These are phyloP conservation scores for Tridacna gigas DNA, from an alignment of 2,888 invertebrate species.

Conservation along the genomic window DNA sequence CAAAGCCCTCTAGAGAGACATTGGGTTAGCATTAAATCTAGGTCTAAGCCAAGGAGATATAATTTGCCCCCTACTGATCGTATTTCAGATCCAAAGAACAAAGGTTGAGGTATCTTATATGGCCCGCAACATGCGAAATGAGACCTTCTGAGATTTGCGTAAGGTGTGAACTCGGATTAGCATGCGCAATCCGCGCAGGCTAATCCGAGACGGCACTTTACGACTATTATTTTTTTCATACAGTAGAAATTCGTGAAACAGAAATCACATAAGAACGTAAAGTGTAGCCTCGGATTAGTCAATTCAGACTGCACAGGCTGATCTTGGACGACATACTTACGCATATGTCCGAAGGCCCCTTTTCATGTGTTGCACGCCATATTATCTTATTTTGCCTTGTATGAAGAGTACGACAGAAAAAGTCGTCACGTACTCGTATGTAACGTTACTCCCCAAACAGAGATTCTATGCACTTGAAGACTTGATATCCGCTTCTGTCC, in stretches of 20 bases:
- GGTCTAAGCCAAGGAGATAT: slow-evolving; percentile 28
- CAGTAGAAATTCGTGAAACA: not conserved
- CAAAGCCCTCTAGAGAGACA: slow-evolving; percentile 9
- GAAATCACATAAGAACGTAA: not conserved
- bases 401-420: no score
- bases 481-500: no score
- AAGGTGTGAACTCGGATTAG: not conserved
- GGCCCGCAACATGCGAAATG: not conserved
- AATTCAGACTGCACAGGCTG: not conserved
- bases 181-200: not conserved
- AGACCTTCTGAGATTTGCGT: not conserved
- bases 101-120: not conserved
- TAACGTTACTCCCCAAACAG: no score
- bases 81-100: slow-evolving; percentile 12
- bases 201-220: not conserved
- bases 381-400: no score
- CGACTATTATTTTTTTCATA: not conserved
- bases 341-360: not conserved
- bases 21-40: slow-evolving; percentile 7
- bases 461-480: no score
- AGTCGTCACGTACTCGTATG: no score
- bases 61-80: slow-evolving; percentile 36
- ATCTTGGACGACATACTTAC: not conserved
- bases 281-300: not conserved
- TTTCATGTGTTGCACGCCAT: no score